Evolutionary conservation across 2,797 vertebrate genomes (phyloP), one percentile per base, ranked within the genome.

Genomic region (Semotilus atromaculatus): DNA sequence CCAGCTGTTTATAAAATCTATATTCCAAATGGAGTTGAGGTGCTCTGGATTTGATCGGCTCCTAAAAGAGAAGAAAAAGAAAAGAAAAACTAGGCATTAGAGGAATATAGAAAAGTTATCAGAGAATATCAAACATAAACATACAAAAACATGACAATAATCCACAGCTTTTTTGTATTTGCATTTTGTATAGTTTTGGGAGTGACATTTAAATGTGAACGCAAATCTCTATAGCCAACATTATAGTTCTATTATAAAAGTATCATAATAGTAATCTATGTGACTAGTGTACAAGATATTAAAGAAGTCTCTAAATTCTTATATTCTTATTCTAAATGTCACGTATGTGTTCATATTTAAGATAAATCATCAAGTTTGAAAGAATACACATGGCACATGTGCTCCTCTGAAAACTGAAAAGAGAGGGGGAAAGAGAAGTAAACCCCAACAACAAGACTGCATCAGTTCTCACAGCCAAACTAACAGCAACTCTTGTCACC

Each of bases 1-100:
- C 97, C 85, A 99, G 96, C 95, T 99, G 98, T 92, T 99, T 99
- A 96, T 99, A 99, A 96, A 99, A 99, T 85, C 98, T 96, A 91
- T 99, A 99, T 91, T 99, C 98, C 95, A 99, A 94, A 92, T 99
- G 98, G 88, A 99, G 96, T 93, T 99, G 98, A 0, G 98, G 98
- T 1, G 98, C 98, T 89, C 97, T 94, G 77, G 98, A 99, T 91
- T 99, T 99, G 88, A 99, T 98, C 85, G 98, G 98, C 94, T 99
- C 98, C 98, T 99, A 91, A 85, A 94, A 93, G 62, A 87, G 60
- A 88, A 88, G 55, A 90, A 75, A 21, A 86, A 34, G 75, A 40
- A 45, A 90, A 75, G n/a, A 64, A 55, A 18, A 60, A 58, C 29
- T 26, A 34, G 40, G 31, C 23, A 51, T 85, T 73, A 85, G 29